Evolutionary conservation across 2,113 vertebrate genomes (phyloP).

Genomic region (Eudyptes chrysolophus): DNA sequence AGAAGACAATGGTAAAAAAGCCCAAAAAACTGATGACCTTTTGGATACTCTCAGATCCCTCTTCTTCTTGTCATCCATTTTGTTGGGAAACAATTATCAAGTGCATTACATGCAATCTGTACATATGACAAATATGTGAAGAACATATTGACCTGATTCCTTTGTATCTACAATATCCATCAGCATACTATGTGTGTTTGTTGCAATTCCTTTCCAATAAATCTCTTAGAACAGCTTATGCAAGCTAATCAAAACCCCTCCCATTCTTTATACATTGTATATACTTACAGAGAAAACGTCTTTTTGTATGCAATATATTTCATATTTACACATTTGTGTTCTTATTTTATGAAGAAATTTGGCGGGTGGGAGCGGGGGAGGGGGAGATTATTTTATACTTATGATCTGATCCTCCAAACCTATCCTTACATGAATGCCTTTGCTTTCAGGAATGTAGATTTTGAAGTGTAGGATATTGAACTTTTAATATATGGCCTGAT

Average conservation of each 20-base stretch:
- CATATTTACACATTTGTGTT: neutral
- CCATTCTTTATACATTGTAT: neutral
- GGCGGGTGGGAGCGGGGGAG: rapidly evolving
- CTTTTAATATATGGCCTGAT: neutral
- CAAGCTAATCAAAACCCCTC: neutral
- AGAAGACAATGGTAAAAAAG: neutral
- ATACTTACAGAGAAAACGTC: neutral
- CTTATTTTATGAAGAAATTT: neutral
- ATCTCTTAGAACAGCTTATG: neutral
- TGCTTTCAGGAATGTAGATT: neutral
- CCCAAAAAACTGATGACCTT: neutral
- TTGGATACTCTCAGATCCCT: neutral
- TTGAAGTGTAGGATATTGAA: neutral
- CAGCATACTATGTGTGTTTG: neutral
- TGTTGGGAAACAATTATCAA: neutral
- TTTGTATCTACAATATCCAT: neutral
- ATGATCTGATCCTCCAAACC: neutral
- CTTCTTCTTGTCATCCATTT: neutral
- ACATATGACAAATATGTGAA: neutral
- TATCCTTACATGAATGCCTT: neutral
- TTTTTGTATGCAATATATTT: neutral
- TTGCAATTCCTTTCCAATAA: neutral
- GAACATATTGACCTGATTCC: neutral
- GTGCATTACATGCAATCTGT: neutral
- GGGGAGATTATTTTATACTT: neutral